Evolutionary conservation across 2,113 vertebrate genomes (phyloP).

Genomic region (Ursus arctos): DNA sequence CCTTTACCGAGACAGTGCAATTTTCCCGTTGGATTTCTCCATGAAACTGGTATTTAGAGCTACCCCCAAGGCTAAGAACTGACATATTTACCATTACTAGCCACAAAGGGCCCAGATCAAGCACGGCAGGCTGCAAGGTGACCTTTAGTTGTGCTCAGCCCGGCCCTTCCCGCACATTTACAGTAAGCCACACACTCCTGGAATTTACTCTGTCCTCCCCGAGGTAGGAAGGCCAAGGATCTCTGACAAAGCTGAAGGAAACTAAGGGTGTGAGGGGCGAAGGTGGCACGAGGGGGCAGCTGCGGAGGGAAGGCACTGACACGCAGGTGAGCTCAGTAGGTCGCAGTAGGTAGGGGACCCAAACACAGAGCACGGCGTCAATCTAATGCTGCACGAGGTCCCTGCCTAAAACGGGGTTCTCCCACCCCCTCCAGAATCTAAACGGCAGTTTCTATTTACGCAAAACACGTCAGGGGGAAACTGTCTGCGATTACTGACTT

Average conservation of each 20-base stretch:
- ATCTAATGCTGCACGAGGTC: neutral
- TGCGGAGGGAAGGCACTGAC: neutral
- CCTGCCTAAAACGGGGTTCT: neutral
- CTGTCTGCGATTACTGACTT: neutral
- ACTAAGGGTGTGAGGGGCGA: neutral
- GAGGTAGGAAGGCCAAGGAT: slow-evolving; percentile 26
- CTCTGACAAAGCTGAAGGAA: neutral
- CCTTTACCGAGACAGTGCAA: neutral
- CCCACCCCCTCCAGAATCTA: neutral
- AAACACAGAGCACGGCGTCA: neutral
- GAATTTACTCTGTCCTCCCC: slow-evolving; percentile 43
- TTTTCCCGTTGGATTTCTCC: slow-evolving; percentile 50
- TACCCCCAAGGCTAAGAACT: slow-evolving; percentile 5
- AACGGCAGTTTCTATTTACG: slow-evolving; percentile 26
- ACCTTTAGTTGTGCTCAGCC: slow-evolving; percentile 55
- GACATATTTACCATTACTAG: slow-evolving; percentile 52
- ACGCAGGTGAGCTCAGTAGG: neutral
- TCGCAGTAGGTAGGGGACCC: neutral
- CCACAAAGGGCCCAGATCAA: slow-evolving; percentile 34
- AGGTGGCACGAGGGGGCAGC: neutral
- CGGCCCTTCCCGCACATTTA: slow-evolving; percentile 24
- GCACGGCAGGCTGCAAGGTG: neutral
- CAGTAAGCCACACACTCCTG: neutral
- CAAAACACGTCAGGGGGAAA: neutral
- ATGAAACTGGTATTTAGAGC: slow-evolving; percentile 46